phyloP scores from a whole-genome alignment of 2,797 vertebrate genomes.

The Spinus olivaceus region DNA sequence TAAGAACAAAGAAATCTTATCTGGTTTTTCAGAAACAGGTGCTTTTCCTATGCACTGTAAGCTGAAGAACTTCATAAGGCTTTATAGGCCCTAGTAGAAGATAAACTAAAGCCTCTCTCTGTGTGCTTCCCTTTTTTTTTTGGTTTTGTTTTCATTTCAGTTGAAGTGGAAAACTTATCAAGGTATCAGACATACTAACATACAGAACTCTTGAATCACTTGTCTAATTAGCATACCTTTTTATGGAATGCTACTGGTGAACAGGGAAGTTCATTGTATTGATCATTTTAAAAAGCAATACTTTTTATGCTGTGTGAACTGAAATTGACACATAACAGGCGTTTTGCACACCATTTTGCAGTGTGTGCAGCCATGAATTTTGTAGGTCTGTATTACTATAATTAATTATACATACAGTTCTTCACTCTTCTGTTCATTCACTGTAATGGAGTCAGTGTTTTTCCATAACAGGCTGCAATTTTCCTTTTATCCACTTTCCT shows the following conservation, averaged over 20 bases:
- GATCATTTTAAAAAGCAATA: constrained; percentile 27
- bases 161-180: not conserved
- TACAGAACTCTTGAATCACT: not conserved
- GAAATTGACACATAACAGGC: not conserved
- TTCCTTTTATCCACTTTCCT: constrained; percentile 94
- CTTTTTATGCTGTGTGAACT: constrained; percentile 11
- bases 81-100: not conserved
- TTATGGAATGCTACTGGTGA: constrained; percentile 62
- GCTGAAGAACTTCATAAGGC: not conserved
- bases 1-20: not conserved
- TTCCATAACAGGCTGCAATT: constrained; percentile 90
- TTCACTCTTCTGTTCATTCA: constrained; percentile 77
- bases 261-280: constrained; percentile 20
- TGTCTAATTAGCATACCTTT: constrained; percentile 31
- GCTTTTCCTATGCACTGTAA: not conserved
- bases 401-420: constrained; percentile 90
- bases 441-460: constrained; percentile 84
- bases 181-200: not conserved
- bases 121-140: not conserved
- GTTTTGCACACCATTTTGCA: constrained; percentile 27
- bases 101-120: not conserved
- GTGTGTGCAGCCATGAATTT: constrained; percentile 33
- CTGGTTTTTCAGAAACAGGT: not conserved
- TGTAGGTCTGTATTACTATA: constrained; percentile 71
- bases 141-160: not conserved